Conservation (phyloP, 2,113 vertebrate species). For the Salvator merianae region DNA sequence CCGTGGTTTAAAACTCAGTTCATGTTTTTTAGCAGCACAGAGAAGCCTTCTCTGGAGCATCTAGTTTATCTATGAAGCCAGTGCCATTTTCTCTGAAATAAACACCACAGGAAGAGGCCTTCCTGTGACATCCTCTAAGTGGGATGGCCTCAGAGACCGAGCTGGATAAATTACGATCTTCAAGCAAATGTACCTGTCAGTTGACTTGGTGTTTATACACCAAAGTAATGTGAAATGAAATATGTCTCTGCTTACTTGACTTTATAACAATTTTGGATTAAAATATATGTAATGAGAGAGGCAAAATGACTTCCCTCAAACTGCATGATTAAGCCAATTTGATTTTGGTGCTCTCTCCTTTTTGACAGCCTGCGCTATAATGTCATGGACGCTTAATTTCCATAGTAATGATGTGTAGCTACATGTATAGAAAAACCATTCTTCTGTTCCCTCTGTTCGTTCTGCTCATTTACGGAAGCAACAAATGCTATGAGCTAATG, state of each 20-base stretch:
- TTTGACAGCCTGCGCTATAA: conserved; percentile 55
- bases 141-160: background rate
- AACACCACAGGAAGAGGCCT: background rate
- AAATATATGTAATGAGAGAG: conserved; percentile 14
- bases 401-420: conserved; percentile 47
- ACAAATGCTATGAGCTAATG: conserved; percentile 47
- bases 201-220: background rate
- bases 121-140: background rate
- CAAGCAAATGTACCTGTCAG: background rate
- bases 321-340: conserved; percentile 46
- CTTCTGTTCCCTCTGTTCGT: conserved; percentile 28
- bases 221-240: background rate
- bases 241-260: conserved; percentile 23
- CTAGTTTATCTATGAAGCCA: background rate
- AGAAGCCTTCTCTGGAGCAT: background rate
- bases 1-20: background rate
- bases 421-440: conserved; percentile 45
- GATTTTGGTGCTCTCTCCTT: conserved; percentile 42
- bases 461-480: conserved; percentile 34
- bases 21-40: background rate
- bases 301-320: conserved; percentile 34
- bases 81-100: background rate
- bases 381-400: conserved; percentile 59
- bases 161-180: background rate
- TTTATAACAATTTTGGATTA: conserved; percentile 22